phyloP scores from a whole-genome alignment of 2,113 vertebrate genomes.

The Tragelaphus imberbis region DNA sequence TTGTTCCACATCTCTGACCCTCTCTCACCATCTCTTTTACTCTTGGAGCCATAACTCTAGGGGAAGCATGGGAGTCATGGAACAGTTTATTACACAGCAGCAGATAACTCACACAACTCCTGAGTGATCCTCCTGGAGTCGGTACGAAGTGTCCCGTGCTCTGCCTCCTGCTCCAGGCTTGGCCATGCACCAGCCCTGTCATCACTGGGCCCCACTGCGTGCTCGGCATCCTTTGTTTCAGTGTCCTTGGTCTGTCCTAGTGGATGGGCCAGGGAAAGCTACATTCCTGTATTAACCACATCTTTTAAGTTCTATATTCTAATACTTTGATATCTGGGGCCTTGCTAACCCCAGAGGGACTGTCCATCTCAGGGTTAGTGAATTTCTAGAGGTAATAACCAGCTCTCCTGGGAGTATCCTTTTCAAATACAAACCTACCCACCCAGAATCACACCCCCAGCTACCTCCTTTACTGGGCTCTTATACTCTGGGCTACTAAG shows the following conservation, averaged over 20 bases:
- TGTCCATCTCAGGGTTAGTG: too few relatives aligned
- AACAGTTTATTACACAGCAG: not conserved
- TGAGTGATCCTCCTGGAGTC: not conserved
- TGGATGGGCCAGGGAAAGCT: not conserved
- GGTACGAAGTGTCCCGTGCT: too few relatives aligned
- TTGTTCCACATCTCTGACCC: too few relatives aligned
- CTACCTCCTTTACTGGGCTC: not conserved
- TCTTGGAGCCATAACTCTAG: not conserved
- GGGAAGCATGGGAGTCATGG: not conserved
- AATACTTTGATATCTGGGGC: not conserved
- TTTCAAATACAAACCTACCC: not conserved
- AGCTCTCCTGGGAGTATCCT: not conserved
- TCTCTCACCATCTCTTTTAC: fast-evolving
- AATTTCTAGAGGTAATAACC: not conserved
- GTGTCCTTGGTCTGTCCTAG: not conserved
- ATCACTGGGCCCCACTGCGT: not conserved
- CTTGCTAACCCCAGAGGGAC: not conserved
- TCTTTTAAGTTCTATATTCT: not conserved
- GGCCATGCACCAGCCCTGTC: not conserved
- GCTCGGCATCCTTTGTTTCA: not conserved
- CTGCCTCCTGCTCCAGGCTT: not conserved
- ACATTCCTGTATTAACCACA: not conserved
- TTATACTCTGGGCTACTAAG: not conserved
- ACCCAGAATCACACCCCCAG: not conserved
- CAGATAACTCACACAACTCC: too few relatives aligned